Evolutionary conservation across 2,113 vertebrate species (phyloP).

Genomic region (Phrynocephalus versicolor): DNA sequence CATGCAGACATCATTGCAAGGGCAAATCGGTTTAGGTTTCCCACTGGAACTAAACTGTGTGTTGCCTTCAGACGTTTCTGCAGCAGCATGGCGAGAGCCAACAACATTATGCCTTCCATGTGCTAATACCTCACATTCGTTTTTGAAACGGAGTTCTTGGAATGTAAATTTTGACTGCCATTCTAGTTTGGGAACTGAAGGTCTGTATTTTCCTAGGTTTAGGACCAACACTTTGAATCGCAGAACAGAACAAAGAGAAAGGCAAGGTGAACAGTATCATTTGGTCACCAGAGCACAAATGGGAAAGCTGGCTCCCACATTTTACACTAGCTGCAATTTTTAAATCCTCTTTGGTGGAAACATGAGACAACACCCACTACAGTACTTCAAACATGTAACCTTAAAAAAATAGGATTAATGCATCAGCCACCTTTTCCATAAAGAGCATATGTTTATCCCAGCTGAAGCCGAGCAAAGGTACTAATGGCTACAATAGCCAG

Average conservation of each 20-base stretch:
- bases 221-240: no score
- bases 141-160: no score
- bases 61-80: not conserved
- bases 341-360: not conserved
- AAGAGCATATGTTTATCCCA: no score
- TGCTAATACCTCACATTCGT: not conserved
- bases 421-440: no score
- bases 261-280: no score
- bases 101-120: not conserved
- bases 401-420: not conserved
- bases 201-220: no score
- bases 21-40: not conserved
- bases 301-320: not conserved
- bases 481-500: not conserved
- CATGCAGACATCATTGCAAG: not conserved
- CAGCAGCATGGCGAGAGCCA: not conserved
- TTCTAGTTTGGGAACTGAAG: no score
- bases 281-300: no score
- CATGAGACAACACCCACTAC: not conserved
- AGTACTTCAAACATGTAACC: not conserved
- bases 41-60: not conserved
- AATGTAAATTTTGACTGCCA: no score
- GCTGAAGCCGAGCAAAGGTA: not conserved
- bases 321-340: not conserved
- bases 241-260: no score